Percentiles rank a stretch among this genome's conserved stretches.
Evolutionary conservation across 2,888 invertebrate genomes (phyloP).

Genomic region (Stegana nigrithorax): DNA sequence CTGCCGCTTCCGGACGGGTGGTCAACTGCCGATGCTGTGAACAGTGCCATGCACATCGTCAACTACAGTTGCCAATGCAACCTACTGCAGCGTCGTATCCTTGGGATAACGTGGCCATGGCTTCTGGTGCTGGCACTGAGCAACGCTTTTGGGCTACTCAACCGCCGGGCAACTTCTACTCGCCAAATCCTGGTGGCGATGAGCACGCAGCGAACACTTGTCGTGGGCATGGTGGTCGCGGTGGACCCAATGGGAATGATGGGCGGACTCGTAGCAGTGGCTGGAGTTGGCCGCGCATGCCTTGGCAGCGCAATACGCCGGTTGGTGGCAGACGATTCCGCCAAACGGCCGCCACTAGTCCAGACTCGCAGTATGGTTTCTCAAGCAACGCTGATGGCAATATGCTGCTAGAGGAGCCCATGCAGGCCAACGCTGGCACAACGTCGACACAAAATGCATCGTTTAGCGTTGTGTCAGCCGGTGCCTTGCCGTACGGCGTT

Average conservation of each 20-base stretch:
- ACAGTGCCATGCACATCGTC: constrained; percentile 74
- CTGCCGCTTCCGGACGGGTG: constrained; percentile 60
- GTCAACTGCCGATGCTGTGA: constrained; percentile 77
- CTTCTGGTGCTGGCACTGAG: constrained; percentile 37
- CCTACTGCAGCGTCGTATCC: constrained; percentile 71
- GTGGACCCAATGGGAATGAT: neutral
- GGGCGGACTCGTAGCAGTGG: constrained; percentile 65
- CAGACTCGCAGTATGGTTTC: constrained; percentile 87
- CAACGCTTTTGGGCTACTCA: constrained; percentile 71
- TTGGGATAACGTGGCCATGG: constrained; percentile 70
- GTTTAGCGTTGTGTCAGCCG: constrained; percentile 72
- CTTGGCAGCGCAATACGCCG: constrained; percentile 75
- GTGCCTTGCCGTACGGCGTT: constrained; percentile 72
- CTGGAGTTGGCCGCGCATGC: constrained; percentile 80
- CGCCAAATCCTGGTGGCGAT: constrained; percentile 80
- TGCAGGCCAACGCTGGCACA: constrained; percentile 36
- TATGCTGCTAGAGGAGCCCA: constrained; percentile 52
- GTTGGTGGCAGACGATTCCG: constrained; percentile 68
- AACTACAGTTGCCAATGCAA: constrained; percentile 70
- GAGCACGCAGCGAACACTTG: constrained; percentile 28
- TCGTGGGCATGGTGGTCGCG: constrained; percentile 58
- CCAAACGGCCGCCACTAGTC: constrained; percentile 77
- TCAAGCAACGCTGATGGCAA: constrained; percentile 67
- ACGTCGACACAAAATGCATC: constrained; percentile 50
- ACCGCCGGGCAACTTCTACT: constrained; percentile 82